Evolutionary conservation across 35 echinoderm and acorn worm species (phyloP), one percentile per base, ranked within the genome.

Genomic region (Amphiura filiformis): DNA sequence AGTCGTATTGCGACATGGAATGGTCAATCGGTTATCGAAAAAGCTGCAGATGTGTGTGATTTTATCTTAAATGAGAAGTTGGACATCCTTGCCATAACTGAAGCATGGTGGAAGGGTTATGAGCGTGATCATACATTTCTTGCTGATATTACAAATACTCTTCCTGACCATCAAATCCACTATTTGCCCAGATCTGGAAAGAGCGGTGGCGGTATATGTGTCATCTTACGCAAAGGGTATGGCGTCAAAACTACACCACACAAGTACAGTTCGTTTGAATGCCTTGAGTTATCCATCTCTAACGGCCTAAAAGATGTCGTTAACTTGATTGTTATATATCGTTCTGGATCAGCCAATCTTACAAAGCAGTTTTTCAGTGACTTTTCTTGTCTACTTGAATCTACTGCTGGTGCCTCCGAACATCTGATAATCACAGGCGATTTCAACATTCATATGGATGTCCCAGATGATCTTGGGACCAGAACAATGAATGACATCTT

Each of bases 91-190:
- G 88, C 88, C 32, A 78, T 90, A 13, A 90, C 81, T 22, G 81
- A 90, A 61, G 88, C 88, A 37, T 90, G 81, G 88, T 64, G 87
- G 13, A 85, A 47, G 7, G 82, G 82, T 76, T 57, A 85, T 85
- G 39, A 35, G 26, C 80, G 81, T 32, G 88, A 90, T 49, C 38
- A 35, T 78, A 34, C 39, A 14, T 35, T 49, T 33, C 32, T 90
- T 7, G 88, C 81, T 28, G 49, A 90, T 26, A 90, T 90, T 22
- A 42, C 61, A 36, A 76, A 90, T 32, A 90, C 81, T 35, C n/a
- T 90, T 35, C 81, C 34, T 0, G 37, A 84, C 39, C 86, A 75
- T 61, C 38, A 34, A 31, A 34, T 90, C 20, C 35, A 65, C 2
- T 32, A 37, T 18, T 39, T 56, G 1, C 20, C 81, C 2, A 1